Evolutionary conservation across 2,797 vertebrate genomes (phyloP).

Genomic region (Loriculus beryllinus): DNA sequence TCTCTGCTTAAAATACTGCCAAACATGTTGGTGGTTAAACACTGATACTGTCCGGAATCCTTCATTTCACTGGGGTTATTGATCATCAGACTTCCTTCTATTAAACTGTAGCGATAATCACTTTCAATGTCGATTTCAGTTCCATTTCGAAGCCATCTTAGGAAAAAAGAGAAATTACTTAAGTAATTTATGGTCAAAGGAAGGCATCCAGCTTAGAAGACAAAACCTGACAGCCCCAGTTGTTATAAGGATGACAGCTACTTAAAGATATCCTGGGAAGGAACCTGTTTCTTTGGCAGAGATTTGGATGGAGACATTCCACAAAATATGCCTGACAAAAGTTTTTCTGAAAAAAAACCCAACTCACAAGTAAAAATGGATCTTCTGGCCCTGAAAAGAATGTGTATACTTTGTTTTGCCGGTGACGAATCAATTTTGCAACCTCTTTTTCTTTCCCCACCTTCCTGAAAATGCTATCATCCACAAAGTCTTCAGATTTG

Average conservation of each 20-base stretch:
- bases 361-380: rapidly evolving
- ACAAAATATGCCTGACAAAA: rapidly evolving
- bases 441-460: rapidly evolving
- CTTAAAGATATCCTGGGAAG: not conserved
- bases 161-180: slow-evolving; percentile 36
- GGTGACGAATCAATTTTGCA: not conserved
- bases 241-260: not conserved
- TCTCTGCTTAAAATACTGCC: slow-evolving; percentile 89
- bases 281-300: not conserved
- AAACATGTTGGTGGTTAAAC: slow-evolving; percentile 84
- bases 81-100: slow-evolving; percentile 90
- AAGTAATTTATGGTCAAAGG: not conserved
- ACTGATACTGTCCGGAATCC: slow-evolving; percentile 91
- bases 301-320: not conserved
- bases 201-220: not conserved
- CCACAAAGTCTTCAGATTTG: not conserved
- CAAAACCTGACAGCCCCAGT: not conserved
- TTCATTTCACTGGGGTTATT: slow-evolving; percentile 83
- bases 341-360: not conserved
- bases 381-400: not conserved
- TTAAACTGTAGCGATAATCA: slow-evolving; percentile 87
- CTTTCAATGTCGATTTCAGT: slow-evolving; percentile 82
- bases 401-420: not conserved
- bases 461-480: rapidly evolving
- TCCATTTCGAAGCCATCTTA: slow-evolving; percentile 91